phyloP scores from a whole-genome alignment of 2,797 vertebrate species.

The Darevskia mixta region DNA sequence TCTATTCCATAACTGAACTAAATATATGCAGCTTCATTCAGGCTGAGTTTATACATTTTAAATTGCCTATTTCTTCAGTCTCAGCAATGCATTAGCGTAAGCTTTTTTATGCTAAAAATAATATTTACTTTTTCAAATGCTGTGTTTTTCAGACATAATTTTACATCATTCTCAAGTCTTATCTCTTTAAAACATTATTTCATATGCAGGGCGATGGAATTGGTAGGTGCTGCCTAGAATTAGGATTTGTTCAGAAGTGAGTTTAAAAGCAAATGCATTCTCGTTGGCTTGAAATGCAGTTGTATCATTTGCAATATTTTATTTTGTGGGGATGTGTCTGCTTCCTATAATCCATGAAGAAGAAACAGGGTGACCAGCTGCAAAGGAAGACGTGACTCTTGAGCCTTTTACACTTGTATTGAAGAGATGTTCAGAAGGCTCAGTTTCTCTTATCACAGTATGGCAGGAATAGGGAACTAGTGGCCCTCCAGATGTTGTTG shows the following conservation, averaged over 20 bases:
- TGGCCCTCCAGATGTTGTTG: not conserved
- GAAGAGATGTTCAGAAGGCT: not conserved
- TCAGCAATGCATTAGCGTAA: not conserved
- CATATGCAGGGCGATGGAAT: conserved; percentile 15
- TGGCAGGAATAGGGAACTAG: not conserved
- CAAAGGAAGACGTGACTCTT: not conserved
- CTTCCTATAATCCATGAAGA: conserved; percentile 37
- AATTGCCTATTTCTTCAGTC: not conserved
- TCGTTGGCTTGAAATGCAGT: conserved; percentile 41
- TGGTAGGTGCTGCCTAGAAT: conserved; percentile 48
- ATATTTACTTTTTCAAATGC: not conserved
- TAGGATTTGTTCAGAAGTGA: conserved; percentile 47
- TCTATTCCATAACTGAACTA: not conserved
- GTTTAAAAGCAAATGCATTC: conserved; percentile 47
- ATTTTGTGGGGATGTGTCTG: conserved; percentile 36
- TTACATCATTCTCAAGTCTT: conserved; percentile 2
- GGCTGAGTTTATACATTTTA: not conserved
- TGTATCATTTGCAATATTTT: conserved; percentile 17
- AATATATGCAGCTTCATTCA: not conserved
- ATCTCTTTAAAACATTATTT: conserved; percentile 17
- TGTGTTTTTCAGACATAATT: not conserved
- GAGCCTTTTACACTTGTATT: not conserved
- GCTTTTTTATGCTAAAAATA: not conserved
- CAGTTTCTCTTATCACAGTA: not conserved
- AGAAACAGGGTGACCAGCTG: not conserved